Evolutionary conservation across 2,113 vertebrate species (phyloP), one percentile per base, ranked within the genome.

Genomic region (Macrotus californicus): DNA sequence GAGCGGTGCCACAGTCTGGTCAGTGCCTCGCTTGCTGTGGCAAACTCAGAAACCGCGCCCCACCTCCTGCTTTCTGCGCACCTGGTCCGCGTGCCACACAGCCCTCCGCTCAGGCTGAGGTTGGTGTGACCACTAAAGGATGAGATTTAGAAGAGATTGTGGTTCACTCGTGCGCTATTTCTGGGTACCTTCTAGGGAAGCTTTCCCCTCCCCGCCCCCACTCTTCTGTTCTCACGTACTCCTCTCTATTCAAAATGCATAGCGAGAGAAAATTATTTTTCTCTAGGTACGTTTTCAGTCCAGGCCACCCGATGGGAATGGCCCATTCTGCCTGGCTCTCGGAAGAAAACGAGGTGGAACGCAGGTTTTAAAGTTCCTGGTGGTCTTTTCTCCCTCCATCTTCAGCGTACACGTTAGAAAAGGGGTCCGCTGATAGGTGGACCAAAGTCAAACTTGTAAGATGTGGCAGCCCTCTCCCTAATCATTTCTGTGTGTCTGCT

Each of bases 191-290:
- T 87, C 52, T 61, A 64, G 41, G 52, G 48, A 79, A 73, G 34
- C 72, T 26, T 21, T 5, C n/a, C 14, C 22, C 50, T 54, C 16
- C 15, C 26, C 13, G 0, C 2, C 2, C 21, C 18, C 31, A 39
- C 34, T 18, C 69, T 67, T 89, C 36, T 34, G 18, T 83, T 75
- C 43, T 11, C 13, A 16, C 21, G 12, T 36, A 18, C 36, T 77
- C 50, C 50, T 75, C 26, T 76, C 16, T 48, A 24, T 76, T 85
- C 22, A 94, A 21, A 95, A 52, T 76, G 11, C 18, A 8, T 34
- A 79, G 52, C n/a, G 75, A 87, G 39, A 91, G n/a, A 50, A 52
- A 82, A 88, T 36, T 12, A 72, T 59, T 91, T 94, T 95, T 31
- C 50, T 85, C 21, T 61, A 31, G 31, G 4, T 70, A 18, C 21